These are phyloP conservation scores for Mactra quadrangularis DNA, from an alignment of 1,140 invertebrate genomes.

Conservation along the genomic window DNA sequence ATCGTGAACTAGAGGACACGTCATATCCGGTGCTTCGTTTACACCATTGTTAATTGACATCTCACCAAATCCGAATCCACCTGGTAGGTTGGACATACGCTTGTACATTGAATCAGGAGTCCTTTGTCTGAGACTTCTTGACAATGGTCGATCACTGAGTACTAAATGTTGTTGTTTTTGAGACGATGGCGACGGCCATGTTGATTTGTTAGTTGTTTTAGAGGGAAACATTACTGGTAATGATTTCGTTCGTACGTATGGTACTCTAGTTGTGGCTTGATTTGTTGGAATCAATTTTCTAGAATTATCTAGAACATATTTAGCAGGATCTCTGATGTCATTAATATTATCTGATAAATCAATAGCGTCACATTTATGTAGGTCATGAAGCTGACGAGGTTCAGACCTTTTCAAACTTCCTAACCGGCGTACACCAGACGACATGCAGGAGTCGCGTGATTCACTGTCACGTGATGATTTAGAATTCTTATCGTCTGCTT, in stretches of 20 bases:
- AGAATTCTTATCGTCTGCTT: neutral
- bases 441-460: neutral
- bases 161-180: neutral
- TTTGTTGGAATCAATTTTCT: neutral
- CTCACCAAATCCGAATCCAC: slow-evolving; percentile 15
- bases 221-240: slow-evolving; percentile 51
- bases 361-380: slow-evolving; percentile 49
- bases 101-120: slow-evolving; percentile 43
- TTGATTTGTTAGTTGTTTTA: slow-evolving; percentile 24
- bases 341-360: slow-evolving; percentile 25
- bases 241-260: slow-evolving; percentile 46
- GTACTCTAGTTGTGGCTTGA: neutral
- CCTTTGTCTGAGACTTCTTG: slow-evolving; percentile 27
- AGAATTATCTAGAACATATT: neutral
- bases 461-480: neutral
- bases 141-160: slow-evolving; percentile 38
- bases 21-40: slow-evolving; percentile 28
- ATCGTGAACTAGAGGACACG: slow-evolving; percentile 30
- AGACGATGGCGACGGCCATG: neutral
- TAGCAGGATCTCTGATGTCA: neutral
- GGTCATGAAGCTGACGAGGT: slow-evolving; percentile 3
- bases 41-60: slow-evolving; percentile 50
- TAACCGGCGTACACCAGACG: slow-evolving; percentile 5
- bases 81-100: slow-evolving; percentile 22
- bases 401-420: slow-evolving; percentile 21